Conservation (phyloP, 1,140 invertebrate genomes). For the Trichogramma pretiosum region DNA sequence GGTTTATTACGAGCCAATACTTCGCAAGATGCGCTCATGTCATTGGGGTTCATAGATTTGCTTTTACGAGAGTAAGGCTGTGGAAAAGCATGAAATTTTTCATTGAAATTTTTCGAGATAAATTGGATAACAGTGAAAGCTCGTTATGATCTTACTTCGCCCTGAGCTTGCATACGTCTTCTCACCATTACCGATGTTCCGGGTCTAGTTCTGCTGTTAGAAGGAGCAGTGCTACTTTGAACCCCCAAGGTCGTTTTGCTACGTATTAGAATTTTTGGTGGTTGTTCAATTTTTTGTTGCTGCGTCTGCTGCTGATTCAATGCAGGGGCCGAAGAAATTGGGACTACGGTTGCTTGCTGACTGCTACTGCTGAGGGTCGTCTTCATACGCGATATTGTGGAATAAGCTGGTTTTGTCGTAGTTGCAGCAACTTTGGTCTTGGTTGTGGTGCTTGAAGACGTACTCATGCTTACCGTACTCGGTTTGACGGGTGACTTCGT, state of each 20-base stretch:
- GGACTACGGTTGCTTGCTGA: no score
- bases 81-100: background rate
- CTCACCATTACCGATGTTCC: constrained; percentile 31
- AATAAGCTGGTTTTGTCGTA: constrained; percentile 38
- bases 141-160: no score
- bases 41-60: no score
- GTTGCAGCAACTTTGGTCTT: constrained; percentile 19
- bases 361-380: background rate
- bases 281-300: no score
- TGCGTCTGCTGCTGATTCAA: no score
- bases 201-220: constrained; percentile 26
- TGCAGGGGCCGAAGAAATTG: no score
- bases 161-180: constrained; percentile 23
- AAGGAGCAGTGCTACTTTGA: constrained; percentile 20
- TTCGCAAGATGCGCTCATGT: constrained; percentile 35
- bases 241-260: constrained; percentile 41
- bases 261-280: constrained; percentile 32
- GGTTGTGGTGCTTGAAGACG: background rate
- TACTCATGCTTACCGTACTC: background rate
- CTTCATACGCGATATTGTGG: constrained; percentile 37
- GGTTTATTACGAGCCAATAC: constrained; percentile 29
- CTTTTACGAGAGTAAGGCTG: no score
- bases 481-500: constrained; percentile 7
- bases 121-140: no score
- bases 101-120: background rate